A percentile compares a stretch with the other conserved stretches of the same genome.
These are phyloP conservation scores for Zaprionus gabonicus DNA, from an alignment of 1,140 invertebrate species.

Conservation along the genomic window DNA sequence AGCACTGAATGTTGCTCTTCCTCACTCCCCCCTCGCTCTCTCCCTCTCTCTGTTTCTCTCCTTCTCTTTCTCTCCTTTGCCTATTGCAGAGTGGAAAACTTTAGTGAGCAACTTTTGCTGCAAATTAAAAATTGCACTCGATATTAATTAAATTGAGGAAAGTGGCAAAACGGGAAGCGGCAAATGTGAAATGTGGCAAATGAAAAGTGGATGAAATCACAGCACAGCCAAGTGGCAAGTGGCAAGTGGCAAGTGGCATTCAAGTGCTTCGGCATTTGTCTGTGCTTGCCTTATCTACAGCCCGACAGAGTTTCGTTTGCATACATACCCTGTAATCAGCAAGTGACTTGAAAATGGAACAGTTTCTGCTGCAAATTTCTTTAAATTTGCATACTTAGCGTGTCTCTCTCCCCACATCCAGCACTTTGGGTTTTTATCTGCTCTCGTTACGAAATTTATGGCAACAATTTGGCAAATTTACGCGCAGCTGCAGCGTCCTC, in stretches of 20 bases:
- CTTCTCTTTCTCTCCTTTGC: neutral
- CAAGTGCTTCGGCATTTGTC: constrained; percentile 1
- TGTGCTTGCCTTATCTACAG: constrained; percentile 43
- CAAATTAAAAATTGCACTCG: constrained; percentile 44
- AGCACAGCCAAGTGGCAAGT: constrained; percentile 20
- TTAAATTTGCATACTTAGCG: constrained; percentile 1
- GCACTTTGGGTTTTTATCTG: neutral
- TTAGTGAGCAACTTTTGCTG: constrained; percentile 13
- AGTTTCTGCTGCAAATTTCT: neutral
- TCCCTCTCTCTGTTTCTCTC: neutral
- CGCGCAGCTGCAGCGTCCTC: constrained; percentile 46
- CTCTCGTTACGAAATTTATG: constrained; percentile 64
- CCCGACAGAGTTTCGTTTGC: constrained; percentile 17
- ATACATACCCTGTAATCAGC: constrained; percentile 2
- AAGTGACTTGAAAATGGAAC: neutral
- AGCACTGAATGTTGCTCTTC: constrained; percentile 8
- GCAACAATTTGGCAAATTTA: constrained; percentile 70
- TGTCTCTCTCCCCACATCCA: neutral
- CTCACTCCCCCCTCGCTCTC: neutral
- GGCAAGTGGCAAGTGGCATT: constrained; percentile 21
- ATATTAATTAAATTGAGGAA: constrained; percentile 68
- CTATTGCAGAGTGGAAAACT: neutral
- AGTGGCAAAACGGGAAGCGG: constrained; percentile 3
- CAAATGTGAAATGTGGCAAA: constrained; percentile 1
- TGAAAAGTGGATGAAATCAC: constrained; percentile 20